phyloP scores from a whole-genome alignment of 1,140 invertebrate genomes.

The Cryptotermes secundus region DNA sequence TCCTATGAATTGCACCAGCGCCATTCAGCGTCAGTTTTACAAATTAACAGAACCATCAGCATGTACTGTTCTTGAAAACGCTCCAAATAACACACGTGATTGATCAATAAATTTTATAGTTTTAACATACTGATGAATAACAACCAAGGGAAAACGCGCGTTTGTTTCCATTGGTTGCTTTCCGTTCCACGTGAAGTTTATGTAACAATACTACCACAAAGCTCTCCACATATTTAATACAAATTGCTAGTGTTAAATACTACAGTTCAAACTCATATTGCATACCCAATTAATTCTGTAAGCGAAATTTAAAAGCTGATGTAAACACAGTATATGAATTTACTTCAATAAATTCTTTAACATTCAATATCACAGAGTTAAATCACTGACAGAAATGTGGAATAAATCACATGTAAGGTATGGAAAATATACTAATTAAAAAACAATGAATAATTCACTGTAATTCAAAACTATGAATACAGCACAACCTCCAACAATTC shows the following conservation, averaged over 20 bases:
- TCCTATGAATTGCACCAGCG: background rate
- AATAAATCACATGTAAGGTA: background rate
- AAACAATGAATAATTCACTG: background rate
- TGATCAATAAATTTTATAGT: background rate
- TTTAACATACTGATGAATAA: background rate
- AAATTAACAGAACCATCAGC: background rate
- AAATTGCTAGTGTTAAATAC: too few relatives aligned
- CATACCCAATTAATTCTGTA: too few relatives aligned
- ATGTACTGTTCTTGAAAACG: background rate
- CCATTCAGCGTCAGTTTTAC: background rate
- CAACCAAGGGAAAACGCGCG: background rate
- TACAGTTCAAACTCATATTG: too few relatives aligned
- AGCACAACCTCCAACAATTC: constrained; percentile 6
- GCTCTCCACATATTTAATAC: too few relatives aligned
- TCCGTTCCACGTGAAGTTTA: background rate
- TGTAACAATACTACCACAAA: too few relatives aligned
- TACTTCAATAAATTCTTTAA: too few relatives aligned
- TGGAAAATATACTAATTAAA: background rate
- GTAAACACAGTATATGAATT: too few relatives aligned
- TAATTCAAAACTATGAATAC: constrained; percentile 8
- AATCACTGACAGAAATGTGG: too few relatives aligned
- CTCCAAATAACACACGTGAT: background rate
- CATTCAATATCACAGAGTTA: too few relatives aligned
- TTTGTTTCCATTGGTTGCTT: background rate
- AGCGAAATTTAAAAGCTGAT: too few relatives aligned